Evolutionary conservation across 2,797 vertebrate species (phyloP).

Genomic region (Anomalospiza imberbis): DNA sequence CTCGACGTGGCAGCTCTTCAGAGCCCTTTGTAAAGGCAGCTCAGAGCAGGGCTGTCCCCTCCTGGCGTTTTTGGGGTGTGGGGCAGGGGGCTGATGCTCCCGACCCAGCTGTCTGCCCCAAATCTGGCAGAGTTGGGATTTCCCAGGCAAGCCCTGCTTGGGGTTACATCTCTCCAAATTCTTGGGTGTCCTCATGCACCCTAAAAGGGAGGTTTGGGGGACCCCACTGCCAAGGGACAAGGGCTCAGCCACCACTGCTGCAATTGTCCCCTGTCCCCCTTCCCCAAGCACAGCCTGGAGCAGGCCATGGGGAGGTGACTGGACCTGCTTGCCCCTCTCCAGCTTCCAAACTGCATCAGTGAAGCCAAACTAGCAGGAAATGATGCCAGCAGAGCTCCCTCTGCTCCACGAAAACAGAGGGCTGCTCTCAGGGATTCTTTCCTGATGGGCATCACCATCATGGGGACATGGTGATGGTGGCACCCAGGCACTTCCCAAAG

Average conservation of each 20-base stretch:
- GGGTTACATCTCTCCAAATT: background rate
- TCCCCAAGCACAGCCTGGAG: background rate
- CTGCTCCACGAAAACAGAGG: fast-evolving
- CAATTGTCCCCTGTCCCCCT: fast-evolving
- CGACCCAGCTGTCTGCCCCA: background rate
- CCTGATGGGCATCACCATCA: fast-evolving
- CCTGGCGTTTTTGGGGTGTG: fast-evolving
- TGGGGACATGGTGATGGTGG: fast-evolving
- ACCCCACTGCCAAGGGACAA: background rate
- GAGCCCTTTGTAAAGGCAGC: background rate
- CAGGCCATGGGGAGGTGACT: background rate
- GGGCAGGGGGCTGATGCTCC: fast-evolving
- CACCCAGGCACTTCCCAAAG: fast-evolving
- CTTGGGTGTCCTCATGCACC: fast-evolving
- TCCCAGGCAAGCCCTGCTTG: background rate
- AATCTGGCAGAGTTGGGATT: background rate
- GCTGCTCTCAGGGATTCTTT: background rate
- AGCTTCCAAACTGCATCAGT: background rate
- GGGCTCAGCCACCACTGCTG: background rate
- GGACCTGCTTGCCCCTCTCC: background rate
- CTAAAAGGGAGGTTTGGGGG: background rate
- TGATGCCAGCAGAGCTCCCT: background rate
- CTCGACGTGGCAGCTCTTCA: background rate
- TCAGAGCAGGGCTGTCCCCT: fast-evolving
- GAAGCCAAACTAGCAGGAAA: background rate